These are phyloP conservation scores for Polymixis flavicincta DNA, from an alignment of 2,888 invertebrate species.

Conservation along the genomic window DNA sequence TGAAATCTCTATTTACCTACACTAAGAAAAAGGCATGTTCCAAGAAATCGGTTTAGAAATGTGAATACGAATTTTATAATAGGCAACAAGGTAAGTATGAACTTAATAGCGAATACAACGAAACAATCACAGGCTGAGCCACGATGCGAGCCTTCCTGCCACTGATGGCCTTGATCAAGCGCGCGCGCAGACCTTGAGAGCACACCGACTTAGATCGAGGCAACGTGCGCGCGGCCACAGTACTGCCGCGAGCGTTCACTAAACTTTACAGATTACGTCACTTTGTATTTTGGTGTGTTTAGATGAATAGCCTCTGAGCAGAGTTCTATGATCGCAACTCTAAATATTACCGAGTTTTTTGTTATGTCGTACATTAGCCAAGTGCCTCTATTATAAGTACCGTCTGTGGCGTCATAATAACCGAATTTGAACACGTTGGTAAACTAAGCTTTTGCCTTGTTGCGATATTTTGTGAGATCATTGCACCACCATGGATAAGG, in stretches of 20 bases:
- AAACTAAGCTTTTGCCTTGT: conserved; percentile 49
- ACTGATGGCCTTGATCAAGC: conserved; percentile 84
- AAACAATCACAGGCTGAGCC: conserved; percentile 60
- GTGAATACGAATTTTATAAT: conserved; percentile 29
- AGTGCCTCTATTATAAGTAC: conserved; percentile 58
- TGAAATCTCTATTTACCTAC: conserved; percentile 6
- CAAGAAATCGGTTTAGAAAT: conserved; percentile 13
- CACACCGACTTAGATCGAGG: conserved; percentile 71
- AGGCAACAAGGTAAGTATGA: conserved; percentile 44
- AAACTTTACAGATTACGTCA: conserved; percentile 88
- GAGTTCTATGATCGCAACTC: conserved; percentile 81
- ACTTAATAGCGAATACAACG: conserved; percentile 57
- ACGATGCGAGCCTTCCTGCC: conserved; percentile 75
- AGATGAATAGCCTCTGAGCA: conserved; percentile 81
- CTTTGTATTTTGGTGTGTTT: conserved; percentile 80
- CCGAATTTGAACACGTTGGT: conserved; percentile 60
- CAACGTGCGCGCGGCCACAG: conserved; percentile 78
- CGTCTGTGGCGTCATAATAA: conserved; percentile 59
- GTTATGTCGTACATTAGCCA: conserved; percentile 56
- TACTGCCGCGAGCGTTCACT: conserved; percentile 83
- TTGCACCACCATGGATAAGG: conserved; percentile 77
- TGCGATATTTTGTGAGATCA: conserved; percentile 71
- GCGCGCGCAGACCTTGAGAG: conserved; percentile 85
- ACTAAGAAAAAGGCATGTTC: conserved; percentile 21
- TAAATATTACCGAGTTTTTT: conserved; percentile 69